Base-by-base conservation (phyloP, 2,888 invertebrate species). In the Cantharis lateralis region DNA sequence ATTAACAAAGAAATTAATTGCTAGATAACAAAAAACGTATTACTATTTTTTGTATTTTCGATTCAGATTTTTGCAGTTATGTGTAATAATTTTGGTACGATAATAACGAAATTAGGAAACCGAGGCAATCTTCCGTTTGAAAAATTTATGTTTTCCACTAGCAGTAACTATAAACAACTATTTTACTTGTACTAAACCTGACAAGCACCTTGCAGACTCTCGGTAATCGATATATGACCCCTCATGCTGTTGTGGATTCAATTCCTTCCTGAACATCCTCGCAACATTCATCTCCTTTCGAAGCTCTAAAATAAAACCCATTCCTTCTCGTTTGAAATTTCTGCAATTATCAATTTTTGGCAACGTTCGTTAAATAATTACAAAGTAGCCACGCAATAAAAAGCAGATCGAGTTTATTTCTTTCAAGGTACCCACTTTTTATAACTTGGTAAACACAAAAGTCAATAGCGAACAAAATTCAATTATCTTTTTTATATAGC, bases 121-220 rank as follows among this genome's bases (percentile, higher is more conserved):
- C 48, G 2, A n/a, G 48, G 2, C 48, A 7, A 48, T 48, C n/a
- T 48, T 48, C 48, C n/a, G 48, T n/a, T 48, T 48, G 48, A 48
- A 48, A 48, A 48, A 48, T 48, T n/a, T 48, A n/a, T 13, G 48
- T 48, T 48, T 48, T 48, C 48, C 48, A 48, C 48, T n/a, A 7
- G 48, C 48, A 48, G 48, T n/a, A 48, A 48, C 48, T 48, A 48
- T 48, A 48, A 48, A 48, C 48, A 48, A 48, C 48, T 48, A 48
- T 48, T 48, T 48, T 48, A 48, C 86, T 87, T 87, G 86, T 87
- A 87, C 87, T 86, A 87, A 86, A 87, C 86, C 87, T 87, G 87
- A 88, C 87, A 87, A 87, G 87, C 86, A 87, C 87, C 87, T 87
- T 87, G 88, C 87, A 87, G 86, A 85, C 86, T 84, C 81, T 84